Evolutionary conservation across 2,113 vertebrate species (phyloP).

Genomic region (Rutilus rutilus): DNA sequence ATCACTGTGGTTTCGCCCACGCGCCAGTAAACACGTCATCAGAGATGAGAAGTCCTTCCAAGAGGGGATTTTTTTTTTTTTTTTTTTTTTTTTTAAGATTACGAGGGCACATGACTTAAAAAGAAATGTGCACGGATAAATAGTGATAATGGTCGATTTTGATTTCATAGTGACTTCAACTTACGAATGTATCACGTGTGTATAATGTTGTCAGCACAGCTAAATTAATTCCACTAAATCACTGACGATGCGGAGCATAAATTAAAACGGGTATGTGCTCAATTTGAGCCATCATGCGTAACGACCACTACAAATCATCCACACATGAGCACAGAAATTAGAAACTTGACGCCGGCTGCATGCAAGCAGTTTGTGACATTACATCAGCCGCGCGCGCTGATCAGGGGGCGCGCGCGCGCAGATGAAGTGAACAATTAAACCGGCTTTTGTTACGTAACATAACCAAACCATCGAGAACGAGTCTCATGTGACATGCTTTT

Average conservation of each 20-base stretch:
- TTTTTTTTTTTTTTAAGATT: too few species aligned
- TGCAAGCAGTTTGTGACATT: slow-evolving; percentile 70
- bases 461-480: not conserved
- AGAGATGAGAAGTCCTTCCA: too few species aligned
- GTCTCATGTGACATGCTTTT: not conserved
- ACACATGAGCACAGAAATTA: not conserved
- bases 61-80: too few species aligned
- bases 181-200: not conserved
- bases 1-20: too few species aligned
- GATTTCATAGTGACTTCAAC: too few species aligned
- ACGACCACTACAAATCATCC: not conserved
- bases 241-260: slow-evolving; percentile 37
- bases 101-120: too few species aligned
- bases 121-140: too few species aligned
- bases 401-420: slow-evolving; percentile 65
- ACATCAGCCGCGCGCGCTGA: slow-evolving; percentile 74
- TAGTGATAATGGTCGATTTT: too few species aligned
- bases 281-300: slow-evolving; percentile 48
- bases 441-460: slow-evolving; percentile 10
- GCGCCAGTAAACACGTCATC: too few species aligned
- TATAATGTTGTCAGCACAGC: not conserved
- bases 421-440: not conserved
- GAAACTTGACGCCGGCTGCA: not conserved
- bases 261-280: slow-evolving; percentile 3
- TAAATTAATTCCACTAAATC: slow-evolving; percentile 38